Evolutionary conservation across 2,113 vertebrate species (phyloP).

Genomic region (Leucoraja erinaceus): DNA sequence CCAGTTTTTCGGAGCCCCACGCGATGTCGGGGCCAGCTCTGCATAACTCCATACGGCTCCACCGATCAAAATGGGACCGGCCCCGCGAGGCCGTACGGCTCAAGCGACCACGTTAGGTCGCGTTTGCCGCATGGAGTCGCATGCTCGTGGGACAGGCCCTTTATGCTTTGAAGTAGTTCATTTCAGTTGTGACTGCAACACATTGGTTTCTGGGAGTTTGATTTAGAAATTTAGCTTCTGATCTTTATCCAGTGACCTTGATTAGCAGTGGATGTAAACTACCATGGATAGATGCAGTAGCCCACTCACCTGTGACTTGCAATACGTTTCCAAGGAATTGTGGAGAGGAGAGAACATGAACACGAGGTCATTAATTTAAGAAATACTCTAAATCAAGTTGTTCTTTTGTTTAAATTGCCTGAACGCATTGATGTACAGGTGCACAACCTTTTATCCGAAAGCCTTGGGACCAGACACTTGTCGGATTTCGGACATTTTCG

Average conservation of each 20-base stretch:
- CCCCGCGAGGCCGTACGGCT: no score
- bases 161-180: not conserved
- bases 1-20: no score
- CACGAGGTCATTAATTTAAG: not conserved
- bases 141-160: no score
- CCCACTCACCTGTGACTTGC: not conserved
- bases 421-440: not conserved
- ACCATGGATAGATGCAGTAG: not conserved
- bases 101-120: no score
- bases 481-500: no score
- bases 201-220: not conserved
- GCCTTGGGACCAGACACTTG: no score
- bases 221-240: not conserved
- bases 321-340: not conserved
- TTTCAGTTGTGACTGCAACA: no score
- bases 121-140: no score
- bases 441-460: no score
- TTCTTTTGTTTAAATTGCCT: not conserved
- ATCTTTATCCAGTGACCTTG: not conserved
- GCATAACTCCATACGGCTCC: no score
- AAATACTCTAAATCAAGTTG: not conserved
- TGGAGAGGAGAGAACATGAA: not conserved
- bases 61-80: no score
- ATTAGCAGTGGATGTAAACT: not conserved
- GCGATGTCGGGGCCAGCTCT: no score